A percentile compares a stretch with the other conserved stretches of the same genome.
Conservation (phyloP, 1,140 invertebrate species). For the Drosophila fuyamai region DNA sequence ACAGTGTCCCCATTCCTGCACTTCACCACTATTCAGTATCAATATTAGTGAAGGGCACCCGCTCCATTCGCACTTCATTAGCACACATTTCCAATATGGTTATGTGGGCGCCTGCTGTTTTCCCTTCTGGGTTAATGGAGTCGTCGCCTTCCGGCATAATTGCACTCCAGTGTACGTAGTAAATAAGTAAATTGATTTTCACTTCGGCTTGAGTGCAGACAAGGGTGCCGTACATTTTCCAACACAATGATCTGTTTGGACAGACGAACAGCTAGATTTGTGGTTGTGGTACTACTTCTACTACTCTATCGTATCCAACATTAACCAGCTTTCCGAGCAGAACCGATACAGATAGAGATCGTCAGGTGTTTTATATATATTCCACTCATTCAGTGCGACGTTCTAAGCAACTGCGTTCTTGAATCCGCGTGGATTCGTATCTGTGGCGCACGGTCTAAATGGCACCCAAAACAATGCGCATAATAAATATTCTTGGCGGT, state of each 20-base stretch:
- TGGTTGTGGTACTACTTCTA: constrained; percentile 1
- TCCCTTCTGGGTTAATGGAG: constrained; percentile 37
- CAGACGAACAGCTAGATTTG: constrained; percentile 22
- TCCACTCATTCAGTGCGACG: constrained; percentile 25
- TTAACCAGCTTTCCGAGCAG: constrained; percentile 45
- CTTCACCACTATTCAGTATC: constrained; percentile 13
- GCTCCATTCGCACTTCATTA: constrained; percentile 43
- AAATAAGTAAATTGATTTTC: constrained; percentile 45
- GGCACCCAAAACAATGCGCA: constrained; percentile 73
- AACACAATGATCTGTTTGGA: constrained; percentile 29
- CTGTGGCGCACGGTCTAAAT: constrained; percentile 73
- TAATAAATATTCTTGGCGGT: constrained; percentile 56
- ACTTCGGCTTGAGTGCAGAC: constrained; percentile 30
- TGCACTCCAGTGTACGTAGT: constrained; percentile 27
- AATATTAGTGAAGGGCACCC: constrained; percentile 18
- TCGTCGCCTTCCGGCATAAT: constrained; percentile 45
- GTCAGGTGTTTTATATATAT: constrained; percentile 46
- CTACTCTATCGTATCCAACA: constrained; percentile 7
- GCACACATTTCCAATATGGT: constrained; percentile 31
- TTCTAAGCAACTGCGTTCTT: constrained; percentile 34
- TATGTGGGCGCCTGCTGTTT: constrained; percentile 48
- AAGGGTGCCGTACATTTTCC: constrained; percentile 25
- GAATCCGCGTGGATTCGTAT: constrained; percentile 35
- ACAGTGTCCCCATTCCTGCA: background rate
- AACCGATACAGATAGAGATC: constrained; percentile 48